Evolutionary conservation across 2,797 vertebrate genomes (phyloP).

Genomic region (Xerus rutilus): DNA sequence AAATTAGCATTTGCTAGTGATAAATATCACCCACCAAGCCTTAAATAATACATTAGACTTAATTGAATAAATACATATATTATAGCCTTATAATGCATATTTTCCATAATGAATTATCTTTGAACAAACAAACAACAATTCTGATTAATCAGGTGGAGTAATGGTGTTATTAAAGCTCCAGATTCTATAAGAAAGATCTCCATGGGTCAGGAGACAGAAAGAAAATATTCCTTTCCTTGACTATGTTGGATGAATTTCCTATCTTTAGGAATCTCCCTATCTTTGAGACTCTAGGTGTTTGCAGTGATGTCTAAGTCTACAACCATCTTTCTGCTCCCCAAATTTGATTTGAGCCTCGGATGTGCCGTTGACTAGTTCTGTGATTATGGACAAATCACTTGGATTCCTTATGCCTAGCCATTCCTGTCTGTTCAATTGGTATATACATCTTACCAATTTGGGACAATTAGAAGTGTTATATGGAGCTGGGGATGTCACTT

Average conservation of each 20-base stretch:
- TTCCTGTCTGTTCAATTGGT: not conserved
- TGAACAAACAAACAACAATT: slow-evolving; percentile 79
- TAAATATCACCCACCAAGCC: slow-evolving; percentile 76
- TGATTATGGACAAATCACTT: not conserved
- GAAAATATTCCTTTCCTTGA: not conserved
- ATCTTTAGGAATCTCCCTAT: not conserved
- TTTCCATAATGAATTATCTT: slow-evolving; percentile 79
- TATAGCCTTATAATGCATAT: slow-evolving; percentile 76
- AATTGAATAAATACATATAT: slow-evolving; percentile 83
- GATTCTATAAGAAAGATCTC: slow-evolving; percentile 33
- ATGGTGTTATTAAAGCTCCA: slow-evolving; percentile 59
- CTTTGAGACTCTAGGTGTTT: not conserved
- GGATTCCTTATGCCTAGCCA: not conserved
- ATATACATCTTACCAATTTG: not conserved
- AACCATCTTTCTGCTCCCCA: not conserved
- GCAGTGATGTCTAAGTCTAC: not conserved
- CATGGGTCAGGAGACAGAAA: not conserved
- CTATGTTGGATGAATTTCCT: not conserved
- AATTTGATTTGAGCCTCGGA: not conserved
- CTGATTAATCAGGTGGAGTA: slow-evolving; percentile 71
- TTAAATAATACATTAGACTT: slow-evolving; percentile 83
- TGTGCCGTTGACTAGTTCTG: not conserved
- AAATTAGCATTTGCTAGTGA: slow-evolving; percentile 79
- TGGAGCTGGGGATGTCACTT: not conserved
- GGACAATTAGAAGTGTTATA: not conserved